Evolutionary conservation across 2,797 vertebrate species (phyloP), one percentile per base, ranked within the genome.

Genomic region (Eptatretus atami): DNA sequence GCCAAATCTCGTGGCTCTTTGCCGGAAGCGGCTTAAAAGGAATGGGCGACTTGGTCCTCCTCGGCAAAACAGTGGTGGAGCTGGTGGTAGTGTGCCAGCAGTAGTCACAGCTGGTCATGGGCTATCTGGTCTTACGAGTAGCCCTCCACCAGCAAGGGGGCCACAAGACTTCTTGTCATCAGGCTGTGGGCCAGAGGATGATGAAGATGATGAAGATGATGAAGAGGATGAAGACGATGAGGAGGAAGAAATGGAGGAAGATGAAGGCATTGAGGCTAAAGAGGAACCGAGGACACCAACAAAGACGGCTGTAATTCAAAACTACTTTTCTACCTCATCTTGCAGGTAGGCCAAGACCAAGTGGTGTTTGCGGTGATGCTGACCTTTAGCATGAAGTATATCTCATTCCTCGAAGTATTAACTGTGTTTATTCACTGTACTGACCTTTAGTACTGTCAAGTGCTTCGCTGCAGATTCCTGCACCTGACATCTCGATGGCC

Each of bases 11-110:
- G 92, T 98, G 71, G 82, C 86, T n/a, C 74, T 98, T 54, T 96
- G 92, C 77, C 94, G 93, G 77, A 90, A 86, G 76, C 87, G 83
- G 73, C 75, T 96, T 69, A 90, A 90, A 73, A 83, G 85, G 70
- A 82, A 78, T 64, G 78, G 80, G 73, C 93, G 90, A 74, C 94
- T 93, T 74, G 82, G 81, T 69, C 74, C 79, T 13, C 75, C 83
- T 63, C 81, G 84, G 1, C 84, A 81, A 69, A 73, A 77, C 57
- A n/a, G 15, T 12, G 55, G 15, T 15, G 55, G 15, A 11, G 55
- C 24, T 24, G 55, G 55, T 9, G 55, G 55, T n/a, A 11, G 55
- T 24, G 55, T 24, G 15, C 9, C 55, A 24, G 55, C 55, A 15
- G 15, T 60, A 2, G 55, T 24, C 55, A 24, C 55, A 2, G 8